Percentiles rank a stretch among this genome's conserved stretches.
Conservation (phyloP, 2,797 vertebrate species). For the Glyptemys insculpta region DNA sequence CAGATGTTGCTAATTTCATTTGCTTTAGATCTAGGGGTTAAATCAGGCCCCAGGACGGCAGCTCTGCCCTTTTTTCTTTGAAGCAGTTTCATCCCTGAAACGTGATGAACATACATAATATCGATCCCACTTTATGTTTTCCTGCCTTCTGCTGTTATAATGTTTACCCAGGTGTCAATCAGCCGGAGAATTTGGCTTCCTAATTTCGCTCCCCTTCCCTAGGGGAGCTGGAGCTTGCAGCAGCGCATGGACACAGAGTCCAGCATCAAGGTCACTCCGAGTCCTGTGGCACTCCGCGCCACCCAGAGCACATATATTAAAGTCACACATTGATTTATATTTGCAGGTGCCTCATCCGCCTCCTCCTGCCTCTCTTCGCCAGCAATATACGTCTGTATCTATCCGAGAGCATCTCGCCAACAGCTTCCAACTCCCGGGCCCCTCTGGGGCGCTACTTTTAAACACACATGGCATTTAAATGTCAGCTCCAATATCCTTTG, state of each 20-base stretch:
- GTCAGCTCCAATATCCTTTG: neutral
- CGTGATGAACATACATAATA: slow-evolving; percentile 67
- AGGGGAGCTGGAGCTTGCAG: slow-evolving; percentile 32
- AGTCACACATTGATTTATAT: slow-evolving; percentile 75
- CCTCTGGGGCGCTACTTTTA: neutral
- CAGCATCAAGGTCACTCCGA: slow-evolving; percentile 75
- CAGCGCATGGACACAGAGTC: slow-evolving; percentile 60
- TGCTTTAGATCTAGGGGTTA: neutral
- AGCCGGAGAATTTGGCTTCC: slow-evolving; percentile 73
- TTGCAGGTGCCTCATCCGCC: slow-evolving; percentile 67
- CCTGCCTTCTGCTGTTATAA: slow-evolving; percentile 57
- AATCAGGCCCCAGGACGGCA: slow-evolving; percentile 4
- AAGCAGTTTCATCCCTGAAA: slow-evolving; percentile 39
- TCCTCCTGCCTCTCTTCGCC: slow-evolving; percentile 56
- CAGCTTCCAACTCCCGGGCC: neutral
- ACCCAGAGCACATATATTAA: slow-evolving; percentile 73
- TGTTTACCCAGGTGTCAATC: slow-evolving; percentile 79
- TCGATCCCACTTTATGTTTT: slow-evolving; percentile 31
- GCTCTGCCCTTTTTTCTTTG: slow-evolving; percentile 37
- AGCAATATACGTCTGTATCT: neutral
- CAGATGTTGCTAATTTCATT: neutral
- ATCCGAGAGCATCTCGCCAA: neutral
- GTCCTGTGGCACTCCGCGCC: slow-evolving; percentile 70
- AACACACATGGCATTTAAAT: neutral
- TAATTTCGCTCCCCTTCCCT: slow-evolving; percentile 72